phyloP scores from a whole-genome alignment of 2,888 invertebrate species.

The Ypsolopha scabrella region DNA sequence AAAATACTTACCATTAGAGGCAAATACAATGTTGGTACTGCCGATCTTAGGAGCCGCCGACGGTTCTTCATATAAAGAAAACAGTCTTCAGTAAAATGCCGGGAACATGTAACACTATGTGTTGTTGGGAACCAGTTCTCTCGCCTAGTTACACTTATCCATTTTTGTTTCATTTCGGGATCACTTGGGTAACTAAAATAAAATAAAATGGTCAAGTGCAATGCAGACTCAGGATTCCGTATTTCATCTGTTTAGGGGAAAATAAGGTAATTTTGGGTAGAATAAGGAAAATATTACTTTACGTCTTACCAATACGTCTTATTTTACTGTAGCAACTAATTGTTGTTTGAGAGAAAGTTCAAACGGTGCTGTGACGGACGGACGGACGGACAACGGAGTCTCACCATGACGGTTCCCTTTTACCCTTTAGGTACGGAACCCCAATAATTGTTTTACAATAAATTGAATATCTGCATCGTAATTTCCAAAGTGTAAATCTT shows the following conservation, averaged over 20 bases:
- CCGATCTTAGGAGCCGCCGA: background rate
- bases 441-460: background rate
- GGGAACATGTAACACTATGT: conserved; percentile 2
- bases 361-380: too few relatives aligned
- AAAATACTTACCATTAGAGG: background rate
- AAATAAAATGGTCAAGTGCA: background rate
- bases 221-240: background rate
- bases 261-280: background rate
- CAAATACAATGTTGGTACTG: background rate
- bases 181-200: background rate
- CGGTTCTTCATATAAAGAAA: background rate
- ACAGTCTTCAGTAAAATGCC: conserved; percentile 2
- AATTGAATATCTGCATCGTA: background rate
- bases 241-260: too few relatives aligned
- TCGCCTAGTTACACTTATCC: background rate
- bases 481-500: background rate
- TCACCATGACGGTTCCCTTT: too few relatives aligned
- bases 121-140: conserved; percentile 1
- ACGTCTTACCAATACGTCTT: too few relatives aligned
- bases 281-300: background rate
- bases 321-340: background rate
- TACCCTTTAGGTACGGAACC: too few relatives aligned
- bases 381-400: too few relatives aligned
- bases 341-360: background rate
- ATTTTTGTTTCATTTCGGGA: background rate